These are phyloP conservation scores for Prionailurus viverrinus DNA, from an alignment of 2,113 vertebrate genomes.

Conservation along the genomic window DNA sequence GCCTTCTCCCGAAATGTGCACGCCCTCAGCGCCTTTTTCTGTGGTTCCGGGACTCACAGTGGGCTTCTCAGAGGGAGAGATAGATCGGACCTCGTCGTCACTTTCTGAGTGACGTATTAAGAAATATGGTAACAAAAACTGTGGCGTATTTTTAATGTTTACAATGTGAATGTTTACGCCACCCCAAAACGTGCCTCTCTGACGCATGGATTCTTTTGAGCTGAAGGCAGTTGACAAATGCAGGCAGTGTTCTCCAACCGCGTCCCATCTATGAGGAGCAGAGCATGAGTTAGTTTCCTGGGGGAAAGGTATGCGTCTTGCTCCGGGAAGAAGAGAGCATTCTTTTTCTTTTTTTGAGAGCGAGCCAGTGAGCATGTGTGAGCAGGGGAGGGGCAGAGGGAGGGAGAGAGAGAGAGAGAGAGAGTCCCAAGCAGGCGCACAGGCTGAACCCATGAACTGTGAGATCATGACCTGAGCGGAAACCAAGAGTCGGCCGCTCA, in stretches of 20 bases:
- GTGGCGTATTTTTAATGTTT: neutral
- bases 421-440: no score
- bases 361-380: no score
- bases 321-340: no score
- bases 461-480: no score
- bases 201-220: neutral
- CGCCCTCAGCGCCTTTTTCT: no score
- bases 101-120: neutral
- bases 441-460: no score
- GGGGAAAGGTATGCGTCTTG: neutral
- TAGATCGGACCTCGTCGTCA: no score
- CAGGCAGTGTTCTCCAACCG: neutral
- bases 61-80: neutral
- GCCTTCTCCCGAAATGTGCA: neutral
- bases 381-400: no score
- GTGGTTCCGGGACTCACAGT: neutral
- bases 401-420: no score
- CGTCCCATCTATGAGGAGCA: neutral
- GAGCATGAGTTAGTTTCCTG: no score
- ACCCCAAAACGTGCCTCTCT: neutral
- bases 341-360: no score
- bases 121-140: neutral
- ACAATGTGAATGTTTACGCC: neutral
- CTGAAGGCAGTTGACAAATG: neutral
- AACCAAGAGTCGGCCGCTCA: no score